phyloP scores from a whole-genome alignment of 2,797 vertebrate genomes.

The Peromyscus melanophrys region DNA sequence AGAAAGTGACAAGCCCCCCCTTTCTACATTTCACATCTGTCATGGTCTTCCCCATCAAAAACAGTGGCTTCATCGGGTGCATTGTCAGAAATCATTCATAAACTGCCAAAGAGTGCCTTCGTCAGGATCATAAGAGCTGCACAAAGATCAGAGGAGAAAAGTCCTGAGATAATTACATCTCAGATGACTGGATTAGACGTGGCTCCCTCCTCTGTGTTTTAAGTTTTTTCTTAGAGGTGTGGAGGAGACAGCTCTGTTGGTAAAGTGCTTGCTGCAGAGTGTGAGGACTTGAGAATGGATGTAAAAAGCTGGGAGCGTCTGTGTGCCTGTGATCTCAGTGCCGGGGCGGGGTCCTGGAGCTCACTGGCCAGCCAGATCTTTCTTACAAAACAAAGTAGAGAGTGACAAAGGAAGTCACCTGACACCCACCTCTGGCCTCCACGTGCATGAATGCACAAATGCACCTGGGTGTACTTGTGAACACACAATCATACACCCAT shows the following conservation, averaged over 20 bases:
- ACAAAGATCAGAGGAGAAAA: neutral
- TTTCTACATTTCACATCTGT: neutral
- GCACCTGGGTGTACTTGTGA: neutral
- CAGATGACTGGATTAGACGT: neutral
- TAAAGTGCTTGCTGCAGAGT: no score
- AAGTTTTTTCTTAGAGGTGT: neutral
- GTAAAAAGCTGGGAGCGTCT: neutral
- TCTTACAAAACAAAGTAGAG: neutral
- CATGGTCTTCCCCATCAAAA: neutral
- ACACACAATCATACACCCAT: neutral
- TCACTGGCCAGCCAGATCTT: neutral
- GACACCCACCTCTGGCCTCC: neutral
- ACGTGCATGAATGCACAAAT: neutral
- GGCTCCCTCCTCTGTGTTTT: neutral
- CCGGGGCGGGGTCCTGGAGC: neutral
- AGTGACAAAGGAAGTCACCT: neutral
- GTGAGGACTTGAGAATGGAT: neutral
- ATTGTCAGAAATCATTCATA: neutral
- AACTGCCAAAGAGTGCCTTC: neutral
- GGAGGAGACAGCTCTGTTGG: no score
- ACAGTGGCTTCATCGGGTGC: neutral
- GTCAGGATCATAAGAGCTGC: neutral
- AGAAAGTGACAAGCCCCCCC: neutral
- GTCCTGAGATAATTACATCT: no score
- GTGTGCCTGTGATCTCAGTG: no score